A percentile compares a stretch with the other conserved stretches of the same genome.
These are phyloP conservation scores for Phenacoccus solenopsis DNA, from an alignment of 1,140 invertebrate genomes.

Conservation along the genomic window DNA sequence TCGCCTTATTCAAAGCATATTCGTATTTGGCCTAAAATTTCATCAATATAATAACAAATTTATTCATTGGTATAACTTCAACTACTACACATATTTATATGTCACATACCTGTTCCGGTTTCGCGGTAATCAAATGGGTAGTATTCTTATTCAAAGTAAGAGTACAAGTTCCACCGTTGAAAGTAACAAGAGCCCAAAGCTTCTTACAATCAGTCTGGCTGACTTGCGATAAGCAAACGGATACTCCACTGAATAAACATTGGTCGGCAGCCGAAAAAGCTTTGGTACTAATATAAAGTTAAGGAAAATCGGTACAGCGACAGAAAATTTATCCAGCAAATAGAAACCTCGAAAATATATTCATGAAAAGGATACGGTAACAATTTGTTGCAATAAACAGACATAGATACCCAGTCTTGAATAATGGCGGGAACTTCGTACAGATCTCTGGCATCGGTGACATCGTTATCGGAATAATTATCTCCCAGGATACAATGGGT, in stretches of 20 bases:
- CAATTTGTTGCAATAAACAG: slow-evolving; percentile 47
- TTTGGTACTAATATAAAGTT: slow-evolving; percentile 35
- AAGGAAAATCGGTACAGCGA: slow-evolving; percentile 21
- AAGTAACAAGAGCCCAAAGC: slow-evolving; percentile 66
- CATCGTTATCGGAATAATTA: slow-evolving; percentile 61
- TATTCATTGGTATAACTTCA: background rate
- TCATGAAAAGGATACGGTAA: slow-evolving; percentile 54
- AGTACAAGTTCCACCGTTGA: slow-evolving; percentile 62
- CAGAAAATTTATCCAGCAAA: background rate
- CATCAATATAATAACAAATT: slow-evolving; percentile 14
- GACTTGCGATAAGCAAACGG: slow-evolving; percentile 57
- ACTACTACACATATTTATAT: background rate
- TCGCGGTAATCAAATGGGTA: slow-evolving; percentile 63
- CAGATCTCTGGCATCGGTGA: slow-evolving; percentile 72
- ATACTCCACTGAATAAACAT: slow-evolving; percentile 56
- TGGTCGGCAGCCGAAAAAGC: slow-evolving; percentile 44
- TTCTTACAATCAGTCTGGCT: slow-evolving; percentile 48
- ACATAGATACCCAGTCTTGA: slow-evolving; percentile 68
- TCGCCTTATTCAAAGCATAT: slow-evolving; percentile 41
- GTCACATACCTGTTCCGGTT: slow-evolving; percentile 43
- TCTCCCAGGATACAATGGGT: slow-evolving; percentile 77
- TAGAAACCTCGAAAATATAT: no score
- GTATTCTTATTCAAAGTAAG: slow-evolving; percentile 53
- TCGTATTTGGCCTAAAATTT: slow-evolving; percentile 49
- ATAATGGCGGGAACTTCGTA: slow-evolving; percentile 81